phyloP scores from a whole-genome alignment of 2,113 vertebrate genomes.

The Coreoperca whiteheadi region DNA sequence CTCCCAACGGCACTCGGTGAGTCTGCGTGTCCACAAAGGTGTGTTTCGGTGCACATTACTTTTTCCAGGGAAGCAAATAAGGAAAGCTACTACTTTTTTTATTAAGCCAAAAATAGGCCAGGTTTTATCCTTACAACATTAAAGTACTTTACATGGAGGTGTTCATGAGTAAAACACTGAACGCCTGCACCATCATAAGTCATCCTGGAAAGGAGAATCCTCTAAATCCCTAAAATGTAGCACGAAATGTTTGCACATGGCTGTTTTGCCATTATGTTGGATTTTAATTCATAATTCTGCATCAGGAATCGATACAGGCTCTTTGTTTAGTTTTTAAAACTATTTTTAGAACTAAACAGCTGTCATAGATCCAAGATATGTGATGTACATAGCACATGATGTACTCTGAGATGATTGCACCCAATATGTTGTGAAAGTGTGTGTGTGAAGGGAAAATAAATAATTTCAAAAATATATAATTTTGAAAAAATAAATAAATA shows the following conservation, averaged over 20 bases:
- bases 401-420: too few relatives aligned
- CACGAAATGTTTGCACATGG: not conserved
- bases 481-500: too few relatives aligned
- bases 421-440: too few relatives aligned
- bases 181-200: not conserved
- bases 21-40: constrained; percentile 5
- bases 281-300: not conserved
- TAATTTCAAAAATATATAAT: too few relatives aligned
- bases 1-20: constrained; percentile 89
- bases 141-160: not conserved
- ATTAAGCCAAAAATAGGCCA: not conserved
- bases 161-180: not conserved
- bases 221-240: not conserved
- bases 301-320: not conserved
- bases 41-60: not conserved
- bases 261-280: not conserved
- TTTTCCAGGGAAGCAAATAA: not conserved
- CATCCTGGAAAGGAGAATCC: not conserved
- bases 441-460: too few relatives aligned
- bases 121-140: not conserved
- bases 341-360: too few relatives aligned
- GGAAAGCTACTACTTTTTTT: not conserved
- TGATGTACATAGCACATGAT: too few relatives aligned
- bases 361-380: too few relatives aligned
- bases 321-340: too few relatives aligned